Base-by-base conservation (phyloP, 2,797 vertebrate species). In the Chaetodon trifasciatus region DNA sequence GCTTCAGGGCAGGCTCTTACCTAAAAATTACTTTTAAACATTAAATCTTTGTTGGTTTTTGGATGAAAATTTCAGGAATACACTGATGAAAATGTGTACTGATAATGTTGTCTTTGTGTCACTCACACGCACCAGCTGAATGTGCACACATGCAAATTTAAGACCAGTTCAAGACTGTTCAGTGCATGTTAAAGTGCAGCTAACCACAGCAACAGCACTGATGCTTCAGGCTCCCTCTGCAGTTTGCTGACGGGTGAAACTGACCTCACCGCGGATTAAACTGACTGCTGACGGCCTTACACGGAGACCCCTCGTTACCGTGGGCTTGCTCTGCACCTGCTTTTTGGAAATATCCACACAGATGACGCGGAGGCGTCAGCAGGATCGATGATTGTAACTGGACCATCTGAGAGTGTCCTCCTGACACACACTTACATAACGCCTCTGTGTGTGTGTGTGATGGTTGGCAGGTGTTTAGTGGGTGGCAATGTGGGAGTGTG, bases 381-480 rank as follows among this genome's bases (percentile, higher is more conserved):
- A 77, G 81, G 69, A 71, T 66, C 76, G 66, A 57, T 78, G 81
- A 74, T 64, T 71, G 65, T 71, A 84, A 56, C 74, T 53, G 46
- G 55, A 82, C 66, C 68, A 69, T 79, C 72, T 74, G 66, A 81
- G 56, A 72, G 23, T 63, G 65, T 84, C 55, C 65, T 71, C 82
- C 74, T 74, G 77, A 83, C 86, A 82, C 76, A 83, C 60, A 60
- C 78, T 84, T 84, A 37, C 79, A 77, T 83, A 84, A 81, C 2
- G 28, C 12, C 8, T 57, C 55, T 57, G 44, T 56, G 76, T 57
- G 70, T 44, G 67, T 63, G 67, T 56, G 67, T 57, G 44, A 76
- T 37, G 28, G 9, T 47, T 78, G 69, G 68, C 82, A 85, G 84
- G 78, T 83, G 80, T 85, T 74, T 37, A 35, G 79, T 83, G 66